A percentile compares a stretch with the other conserved stretches of the same genome.
Evolutionary conservation across 2,888 invertebrate genomes (phyloP).

Genomic region (Rhagophthalmus giganteus): DNA sequence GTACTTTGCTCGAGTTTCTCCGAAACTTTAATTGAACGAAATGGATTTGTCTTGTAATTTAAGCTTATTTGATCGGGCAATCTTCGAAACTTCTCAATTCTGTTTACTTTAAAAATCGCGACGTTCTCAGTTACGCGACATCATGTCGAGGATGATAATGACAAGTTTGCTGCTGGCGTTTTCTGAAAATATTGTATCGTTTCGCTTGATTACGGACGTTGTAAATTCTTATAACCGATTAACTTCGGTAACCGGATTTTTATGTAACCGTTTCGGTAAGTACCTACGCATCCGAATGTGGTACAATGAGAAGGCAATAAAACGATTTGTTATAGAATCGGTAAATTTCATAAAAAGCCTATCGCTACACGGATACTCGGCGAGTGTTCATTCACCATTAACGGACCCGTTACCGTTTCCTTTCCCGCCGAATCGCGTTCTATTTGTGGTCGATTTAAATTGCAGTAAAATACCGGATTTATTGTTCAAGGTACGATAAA

Average conservation of each 20-base stretch:
- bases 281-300: too few relatives aligned
- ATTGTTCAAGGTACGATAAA: too few relatives aligned
- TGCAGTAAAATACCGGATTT: slow-evolving; percentile 41
- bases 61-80: too few relatives aligned
- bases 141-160: too few relatives aligned
- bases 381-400: slow-evolving; percentile 27
- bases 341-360: slow-evolving; percentile 31
- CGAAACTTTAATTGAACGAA: too few relatives aligned
- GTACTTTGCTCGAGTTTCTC: too few relatives aligned
- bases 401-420: slow-evolving; percentile 25
- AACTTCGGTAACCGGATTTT: slow-evolving; percentile 31
- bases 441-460: slow-evolving; percentile 54
- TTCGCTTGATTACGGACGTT: slow-evolving; percentile 14
- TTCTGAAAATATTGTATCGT: too few relatives aligned
- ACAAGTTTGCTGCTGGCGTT: too few relatives aligned
- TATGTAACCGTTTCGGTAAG: slow-evolving; percentile 38
- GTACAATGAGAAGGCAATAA: background rate
- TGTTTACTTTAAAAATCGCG: too few relatives aligned
- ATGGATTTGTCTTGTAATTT: too few relatives aligned
- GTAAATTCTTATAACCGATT: slow-evolving; percentile 18
- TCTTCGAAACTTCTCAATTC: too few relatives aligned
- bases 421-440: slow-evolving; percentile 43
- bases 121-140: too few relatives aligned
- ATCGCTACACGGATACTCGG: slow-evolving; percentile 25
- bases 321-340: slow-evolving; percentile 33